Evolutionary conservation across 2,797 vertebrate species (phyloP).

Genomic region (Macropodus opercularis): DNA sequence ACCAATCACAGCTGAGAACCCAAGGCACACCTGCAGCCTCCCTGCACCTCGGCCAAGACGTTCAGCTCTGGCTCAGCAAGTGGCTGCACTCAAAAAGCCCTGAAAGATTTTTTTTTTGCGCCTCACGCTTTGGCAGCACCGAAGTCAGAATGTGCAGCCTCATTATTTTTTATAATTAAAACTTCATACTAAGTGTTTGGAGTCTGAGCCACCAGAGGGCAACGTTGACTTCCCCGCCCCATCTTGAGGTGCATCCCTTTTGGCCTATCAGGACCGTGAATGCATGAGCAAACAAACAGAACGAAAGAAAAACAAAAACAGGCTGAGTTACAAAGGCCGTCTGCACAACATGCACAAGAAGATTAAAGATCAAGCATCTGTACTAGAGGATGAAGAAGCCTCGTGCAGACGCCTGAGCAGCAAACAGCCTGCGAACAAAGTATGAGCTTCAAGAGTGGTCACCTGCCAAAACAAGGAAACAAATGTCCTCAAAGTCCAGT

Average conservation of each 20-base stretch:
- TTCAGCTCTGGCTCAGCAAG: too few relatives aligned
- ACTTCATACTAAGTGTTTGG: not conserved
- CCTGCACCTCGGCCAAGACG: too few relatives aligned
- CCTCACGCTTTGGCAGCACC: too few relatives aligned
- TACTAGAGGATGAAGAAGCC: not conserved
- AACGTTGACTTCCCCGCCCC: slow-evolving; percentile 35
- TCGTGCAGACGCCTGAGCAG: slow-evolving; percentile 31
- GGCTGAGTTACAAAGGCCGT: slow-evolving; percentile 32
- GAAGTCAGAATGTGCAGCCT: not conserved
- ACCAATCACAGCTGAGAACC: too few relatives aligned
- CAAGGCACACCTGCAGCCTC: too few relatives aligned
- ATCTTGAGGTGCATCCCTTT: slow-evolving; percentile 58
- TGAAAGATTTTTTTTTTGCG: too few relatives aligned
- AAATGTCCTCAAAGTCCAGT: slow-evolving; percentile 42
- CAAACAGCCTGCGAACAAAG: slow-evolving; percentile 30
- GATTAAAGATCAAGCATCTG: too few relatives aligned
- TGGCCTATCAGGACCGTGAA: slow-evolving; percentile 66
- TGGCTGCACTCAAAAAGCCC: too few relatives aligned
- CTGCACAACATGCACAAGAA: slow-evolving; percentile 18
- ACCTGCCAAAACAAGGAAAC: slow-evolving; percentile 48
- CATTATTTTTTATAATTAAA: not conserved
- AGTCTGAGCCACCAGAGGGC: slow-evolving; percentile 23
- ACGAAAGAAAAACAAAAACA: slow-evolving; percentile 20
- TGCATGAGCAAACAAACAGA: slow-evolving; percentile 21
- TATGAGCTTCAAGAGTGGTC: slow-evolving; percentile 57